These are phyloP conservation scores for Rhinoraja longicauda DNA, from an alignment of 2,797 vertebrate genomes.

Conservation along the genomic window DNA sequence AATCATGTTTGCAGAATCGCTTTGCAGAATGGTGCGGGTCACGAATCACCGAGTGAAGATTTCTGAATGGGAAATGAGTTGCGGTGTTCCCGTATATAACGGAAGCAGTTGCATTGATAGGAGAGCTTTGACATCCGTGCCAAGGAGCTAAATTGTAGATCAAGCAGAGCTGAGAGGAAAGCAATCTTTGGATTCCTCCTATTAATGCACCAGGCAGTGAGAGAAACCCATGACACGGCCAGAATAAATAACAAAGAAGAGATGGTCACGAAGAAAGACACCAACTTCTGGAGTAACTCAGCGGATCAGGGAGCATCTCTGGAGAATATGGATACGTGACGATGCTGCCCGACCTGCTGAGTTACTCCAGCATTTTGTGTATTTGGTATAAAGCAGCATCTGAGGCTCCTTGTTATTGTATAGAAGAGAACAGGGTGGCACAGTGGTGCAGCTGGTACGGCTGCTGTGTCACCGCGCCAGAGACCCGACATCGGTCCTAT, in stretches of 20 bases:
- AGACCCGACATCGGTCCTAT: too few species aligned
- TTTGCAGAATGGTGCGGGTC: not conserved
- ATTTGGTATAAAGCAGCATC: too few species aligned
- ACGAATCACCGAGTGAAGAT: not conserved
- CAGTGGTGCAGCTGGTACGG: too few species aligned
- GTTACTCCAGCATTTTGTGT: too few species aligned
- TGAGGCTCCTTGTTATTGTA: too few species aligned
- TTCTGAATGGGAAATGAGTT: not conserved
- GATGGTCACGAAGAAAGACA: not conserved
- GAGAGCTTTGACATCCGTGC: not conserved
- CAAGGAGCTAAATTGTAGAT: not conserved
- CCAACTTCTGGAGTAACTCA: too few species aligned
- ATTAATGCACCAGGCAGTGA: not conserved
- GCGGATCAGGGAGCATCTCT: too few species aligned
- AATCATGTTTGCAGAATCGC: not conserved
- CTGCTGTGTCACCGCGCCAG: too few species aligned
- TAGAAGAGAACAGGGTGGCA: too few species aligned
- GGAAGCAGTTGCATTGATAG: not conserved
- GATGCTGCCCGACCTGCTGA: too few species aligned
- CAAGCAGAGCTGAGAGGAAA: not conserved
- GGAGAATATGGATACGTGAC: too few species aligned
- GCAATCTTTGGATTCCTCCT: not conserved
- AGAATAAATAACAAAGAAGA: not conserved
- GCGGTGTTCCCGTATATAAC: not conserved
- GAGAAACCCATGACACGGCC: not conserved